phyloP scores from a whole-genome alignment of 2,113 vertebrate species.

The Dryoscopus gambensis region DNA sequence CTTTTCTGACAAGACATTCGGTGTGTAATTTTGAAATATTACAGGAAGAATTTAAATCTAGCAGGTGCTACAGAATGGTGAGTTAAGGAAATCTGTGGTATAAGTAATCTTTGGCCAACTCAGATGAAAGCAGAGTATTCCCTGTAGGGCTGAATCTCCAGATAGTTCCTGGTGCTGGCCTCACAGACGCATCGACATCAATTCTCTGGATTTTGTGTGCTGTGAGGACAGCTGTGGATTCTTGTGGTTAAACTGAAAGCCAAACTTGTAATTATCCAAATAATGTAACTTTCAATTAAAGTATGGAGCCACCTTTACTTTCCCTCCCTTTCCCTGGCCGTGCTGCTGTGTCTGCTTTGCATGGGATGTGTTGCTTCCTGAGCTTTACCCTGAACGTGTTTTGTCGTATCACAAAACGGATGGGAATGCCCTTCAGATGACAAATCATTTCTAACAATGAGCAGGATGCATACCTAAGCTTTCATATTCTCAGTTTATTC shows the following conservation, averaged over 20 bases:
- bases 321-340: neutral
- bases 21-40: neutral
- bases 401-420: constrained; percentile 85
- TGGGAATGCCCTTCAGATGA: constrained; percentile 77
- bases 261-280: neutral
- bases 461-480: neutral
- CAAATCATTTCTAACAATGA: constrained; percentile 13
- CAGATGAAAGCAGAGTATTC: neutral
- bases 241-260: neutral
- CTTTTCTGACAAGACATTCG: neutral
- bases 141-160: neutral
- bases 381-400: neutral
- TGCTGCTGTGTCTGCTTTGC: constrained; percentile 54
- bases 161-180: neutral
- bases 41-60: neutral
- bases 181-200: neutral
- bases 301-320: constrained; percentile 61
- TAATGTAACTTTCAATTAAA: neutral
- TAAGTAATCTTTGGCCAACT: neutral
- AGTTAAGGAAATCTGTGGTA: neutral
- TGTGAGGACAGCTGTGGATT: neutral
- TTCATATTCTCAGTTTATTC: neutral
- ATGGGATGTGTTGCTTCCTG: constrained; percentile 7
- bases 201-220: neutral
- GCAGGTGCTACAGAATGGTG: neutral